These are phyloP conservation scores for Hystrix cristata DNA, from an alignment of 2,113 vertebrate genomes.

Conservation along the genomic window DNA sequence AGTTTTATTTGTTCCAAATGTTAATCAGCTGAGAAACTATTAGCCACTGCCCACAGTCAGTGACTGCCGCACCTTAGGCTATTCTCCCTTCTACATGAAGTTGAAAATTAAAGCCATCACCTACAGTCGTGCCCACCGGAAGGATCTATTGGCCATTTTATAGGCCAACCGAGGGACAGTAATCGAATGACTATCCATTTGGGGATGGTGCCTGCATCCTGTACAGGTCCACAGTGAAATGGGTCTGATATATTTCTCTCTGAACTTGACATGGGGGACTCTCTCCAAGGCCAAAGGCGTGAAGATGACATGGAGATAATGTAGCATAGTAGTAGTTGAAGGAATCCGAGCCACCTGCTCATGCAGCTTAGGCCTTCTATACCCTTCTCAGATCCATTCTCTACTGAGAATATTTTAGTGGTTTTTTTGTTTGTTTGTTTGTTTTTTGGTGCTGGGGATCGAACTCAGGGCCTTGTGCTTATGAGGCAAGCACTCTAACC, in stretches of 20 bases:
- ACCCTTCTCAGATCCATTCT: background rate
- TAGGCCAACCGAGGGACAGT: background rate
- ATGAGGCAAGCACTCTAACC: too few species aligned
- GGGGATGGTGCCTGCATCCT: background rate
- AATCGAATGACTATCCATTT: background rate
- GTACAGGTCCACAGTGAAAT: background rate
- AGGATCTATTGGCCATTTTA: background rate
- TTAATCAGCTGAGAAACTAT: background rate
- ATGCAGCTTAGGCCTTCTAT: background rate
- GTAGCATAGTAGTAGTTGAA: background rate
- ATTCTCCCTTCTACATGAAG: background rate
- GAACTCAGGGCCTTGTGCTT: too few species aligned
- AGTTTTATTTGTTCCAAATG: background rate
- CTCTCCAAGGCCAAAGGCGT: background rate
- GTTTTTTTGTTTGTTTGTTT: too few species aligned
- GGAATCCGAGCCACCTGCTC: background rate
- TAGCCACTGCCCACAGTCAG: background rate
- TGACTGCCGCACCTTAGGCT: background rate
- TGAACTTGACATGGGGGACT: background rate
- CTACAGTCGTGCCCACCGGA: background rate
- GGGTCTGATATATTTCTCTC: background rate
- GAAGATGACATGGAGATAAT: background rate
- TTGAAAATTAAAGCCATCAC: background rate
- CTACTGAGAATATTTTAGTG: too few species aligned
- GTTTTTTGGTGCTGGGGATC: too few species aligned